Evolutionary conservation across 2,113 vertebrate genomes (phyloP).

Genomic region (Alouatta palliata): DNA sequence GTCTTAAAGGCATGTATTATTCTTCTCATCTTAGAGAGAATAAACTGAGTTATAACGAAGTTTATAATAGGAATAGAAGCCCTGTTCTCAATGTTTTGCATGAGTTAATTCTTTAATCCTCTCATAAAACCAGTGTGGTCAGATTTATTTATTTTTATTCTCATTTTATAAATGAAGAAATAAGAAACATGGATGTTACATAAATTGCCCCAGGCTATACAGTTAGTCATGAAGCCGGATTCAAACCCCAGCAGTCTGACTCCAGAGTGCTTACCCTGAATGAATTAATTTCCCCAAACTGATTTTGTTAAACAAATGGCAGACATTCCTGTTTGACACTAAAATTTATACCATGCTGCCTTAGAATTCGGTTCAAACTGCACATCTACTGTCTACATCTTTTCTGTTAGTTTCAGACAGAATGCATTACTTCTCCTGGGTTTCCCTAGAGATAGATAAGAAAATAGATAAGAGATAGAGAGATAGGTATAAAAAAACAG

Average conservation of each 20-base stretch:
- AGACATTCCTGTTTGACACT: not conserved
- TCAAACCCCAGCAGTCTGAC: not conserved
- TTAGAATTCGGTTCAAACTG: not conserved
- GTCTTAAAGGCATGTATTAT: not conserved
- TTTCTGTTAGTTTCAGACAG: not conserved
- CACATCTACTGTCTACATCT: rapidly evolving
- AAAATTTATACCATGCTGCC: not conserved
- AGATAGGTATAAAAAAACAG: not conserved
- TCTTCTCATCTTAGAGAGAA: not conserved
- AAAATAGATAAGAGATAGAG: not conserved
- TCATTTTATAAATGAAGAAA: not conserved
- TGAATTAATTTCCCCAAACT: not conserved
- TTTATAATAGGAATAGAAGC: not conserved
- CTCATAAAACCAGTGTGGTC: not conserved
- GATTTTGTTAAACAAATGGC: not conserved
- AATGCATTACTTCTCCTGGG: not conserved
- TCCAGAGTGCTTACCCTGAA: not conserved
- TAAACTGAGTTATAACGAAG: not conserved
- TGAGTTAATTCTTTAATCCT: not conserved
- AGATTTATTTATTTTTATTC: not conserved
- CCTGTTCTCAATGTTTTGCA: not conserved
- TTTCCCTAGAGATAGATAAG: not conserved
- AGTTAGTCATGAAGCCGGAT: not conserved
- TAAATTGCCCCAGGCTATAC: not conserved
- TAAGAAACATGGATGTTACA: not conserved